Percentiles rank a stretch among this genome's conserved stretches.
These are phyloP conservation scores for Drosophila kepulauana DNA, from an alignment of 1,140 invertebrate species.

Conservation along the genomic window DNA sequence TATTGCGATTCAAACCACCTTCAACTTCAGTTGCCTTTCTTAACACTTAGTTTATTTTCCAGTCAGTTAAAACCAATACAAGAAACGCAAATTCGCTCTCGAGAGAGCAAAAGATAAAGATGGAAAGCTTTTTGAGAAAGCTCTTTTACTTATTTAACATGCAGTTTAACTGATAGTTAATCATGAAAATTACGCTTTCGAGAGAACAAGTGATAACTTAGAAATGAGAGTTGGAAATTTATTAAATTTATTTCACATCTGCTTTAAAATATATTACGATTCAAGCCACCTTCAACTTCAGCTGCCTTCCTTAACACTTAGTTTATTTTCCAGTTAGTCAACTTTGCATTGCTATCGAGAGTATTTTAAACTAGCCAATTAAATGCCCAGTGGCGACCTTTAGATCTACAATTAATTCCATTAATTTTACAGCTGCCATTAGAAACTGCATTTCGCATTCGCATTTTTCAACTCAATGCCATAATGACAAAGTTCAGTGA, in stretches of 20 bases:
- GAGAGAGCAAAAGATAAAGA: not conserved
- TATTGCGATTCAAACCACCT: no score
- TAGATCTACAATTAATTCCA: constrained; percentile 9
- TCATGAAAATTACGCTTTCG: no score
- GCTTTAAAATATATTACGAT: no score
- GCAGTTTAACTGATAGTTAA: no score
- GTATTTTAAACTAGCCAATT: not conserved
- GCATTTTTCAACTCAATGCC: not conserved
- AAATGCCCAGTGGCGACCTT: constrained; percentile 7
- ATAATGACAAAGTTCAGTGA: not conserved
- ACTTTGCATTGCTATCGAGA: not conserved
- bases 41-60: not conserved
- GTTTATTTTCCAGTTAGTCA: not conserved
- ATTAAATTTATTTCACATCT: no score
- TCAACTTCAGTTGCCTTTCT: no score
- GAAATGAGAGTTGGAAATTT: no score
- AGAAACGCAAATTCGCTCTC: no score
- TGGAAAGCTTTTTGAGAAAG: not conserved
- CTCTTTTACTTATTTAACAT: not conserved
- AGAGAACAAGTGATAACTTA: no score
- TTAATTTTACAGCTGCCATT: constrained; percentile 12
- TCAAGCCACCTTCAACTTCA: no score
- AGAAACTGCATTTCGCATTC: constrained; percentile 7
- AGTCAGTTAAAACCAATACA: no score
- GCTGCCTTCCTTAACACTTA: no score